A percentile compares a stretch with the other conserved stretches of the same genome.
Evolutionary conservation across 2,113 vertebrate species (phyloP).

Genomic region (Cyprinodon brontotheroides): DNA sequence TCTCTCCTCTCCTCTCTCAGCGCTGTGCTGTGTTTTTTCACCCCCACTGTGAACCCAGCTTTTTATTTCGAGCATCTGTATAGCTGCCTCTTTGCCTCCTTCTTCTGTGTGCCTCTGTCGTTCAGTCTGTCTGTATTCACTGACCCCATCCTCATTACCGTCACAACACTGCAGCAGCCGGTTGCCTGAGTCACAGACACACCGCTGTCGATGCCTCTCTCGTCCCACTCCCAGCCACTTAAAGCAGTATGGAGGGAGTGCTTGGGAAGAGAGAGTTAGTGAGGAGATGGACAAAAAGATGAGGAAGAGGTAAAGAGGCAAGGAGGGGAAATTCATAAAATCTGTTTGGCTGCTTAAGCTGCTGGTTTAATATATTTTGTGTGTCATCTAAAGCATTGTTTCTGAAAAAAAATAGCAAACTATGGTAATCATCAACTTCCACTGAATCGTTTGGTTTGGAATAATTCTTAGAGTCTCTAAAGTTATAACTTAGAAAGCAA

Average conservation of each 20-base stretch:
- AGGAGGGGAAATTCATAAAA: conserved; percentile 20
- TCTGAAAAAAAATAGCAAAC: neutral
- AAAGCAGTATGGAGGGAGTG: conserved; percentile 28
- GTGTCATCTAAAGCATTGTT: neutral
- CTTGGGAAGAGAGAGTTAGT: conserved; percentile 1
- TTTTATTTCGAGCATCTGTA: conserved; percentile 36
- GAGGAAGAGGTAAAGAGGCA: conserved; percentile 21
- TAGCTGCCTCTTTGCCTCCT: conserved; percentile 1
- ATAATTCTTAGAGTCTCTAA: neutral
- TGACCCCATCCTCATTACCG: conserved; percentile 77
- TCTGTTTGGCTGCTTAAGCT: neutral
- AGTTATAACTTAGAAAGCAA: no score
- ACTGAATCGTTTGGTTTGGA: neutral
- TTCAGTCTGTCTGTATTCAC: conserved; percentile 55
- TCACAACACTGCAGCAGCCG: conserved; percentile 68
- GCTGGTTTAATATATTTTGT: conserved; percentile 5
- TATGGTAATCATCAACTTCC: neutral
- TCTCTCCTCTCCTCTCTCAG: conserved; percentile 18
- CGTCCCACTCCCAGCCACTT: conserved; percentile 51
- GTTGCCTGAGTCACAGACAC: conserved; percentile 63
- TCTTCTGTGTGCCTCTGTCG: conserved; percentile 39
- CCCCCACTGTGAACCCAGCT: conserved; percentile 35
- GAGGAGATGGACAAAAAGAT: conserved; percentile 22
- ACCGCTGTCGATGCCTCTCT: conserved; percentile 66
- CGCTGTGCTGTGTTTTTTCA: conserved; percentile 16